Evolutionary conservation across 1,140 invertebrate species (phyloP).

Genomic region (Listronotus bonariensis): DNA sequence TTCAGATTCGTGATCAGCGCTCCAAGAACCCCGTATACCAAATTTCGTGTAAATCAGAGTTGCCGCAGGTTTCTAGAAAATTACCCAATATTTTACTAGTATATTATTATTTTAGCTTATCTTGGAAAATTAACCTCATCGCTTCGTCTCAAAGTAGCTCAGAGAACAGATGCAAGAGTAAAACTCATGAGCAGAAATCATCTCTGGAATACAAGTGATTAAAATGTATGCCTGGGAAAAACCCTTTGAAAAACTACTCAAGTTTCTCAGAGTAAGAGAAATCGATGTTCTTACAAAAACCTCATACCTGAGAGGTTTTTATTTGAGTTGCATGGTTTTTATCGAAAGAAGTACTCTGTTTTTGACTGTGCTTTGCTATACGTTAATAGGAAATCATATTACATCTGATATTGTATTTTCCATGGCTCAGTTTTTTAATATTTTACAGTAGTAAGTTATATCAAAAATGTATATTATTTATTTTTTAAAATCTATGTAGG

Average conservation of each 20-base stretch:
- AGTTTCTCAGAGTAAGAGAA: slow-evolving; percentile 63
- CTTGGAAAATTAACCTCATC: slow-evolving; percentile 61
- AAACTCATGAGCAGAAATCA: slow-evolving; percentile 81
- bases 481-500: too few relatives aligned
- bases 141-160: slow-evolving; percentile 63
- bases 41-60: too few relatives aligned
- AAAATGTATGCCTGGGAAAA: slow-evolving; percentile 84
- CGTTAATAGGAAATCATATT: slow-evolving; percentile 21
- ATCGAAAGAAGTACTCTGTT: slow-evolving; percentile 19
- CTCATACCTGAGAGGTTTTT: slow-evolving; percentile 71
- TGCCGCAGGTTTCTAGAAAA: too few relatives aligned
- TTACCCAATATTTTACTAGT: too few relatives aligned
- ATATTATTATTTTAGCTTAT: slow-evolving; percentile 53
- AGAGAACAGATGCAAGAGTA: slow-evolving; percentile 72
- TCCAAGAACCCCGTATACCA: too few relatives aligned
- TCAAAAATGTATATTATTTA: neutral
- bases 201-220: slow-evolving; percentile 73
- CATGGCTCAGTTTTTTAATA: slow-evolving; percentile 72
- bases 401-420: slow-evolving; percentile 71
- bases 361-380: slow-evolving; percentile 21
- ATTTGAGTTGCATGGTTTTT: slow-evolving; percentile 55
- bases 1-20: too few relatives aligned
- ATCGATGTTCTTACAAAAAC: slow-evolving; percentile 70
- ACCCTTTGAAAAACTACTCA: slow-evolving; percentile 66
- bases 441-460: slow-evolving; percentile 56